Evolutionary conservation across 2,888 invertebrate species (phyloP).

Genomic region (Hirtodrosophila trivittata): DNA sequence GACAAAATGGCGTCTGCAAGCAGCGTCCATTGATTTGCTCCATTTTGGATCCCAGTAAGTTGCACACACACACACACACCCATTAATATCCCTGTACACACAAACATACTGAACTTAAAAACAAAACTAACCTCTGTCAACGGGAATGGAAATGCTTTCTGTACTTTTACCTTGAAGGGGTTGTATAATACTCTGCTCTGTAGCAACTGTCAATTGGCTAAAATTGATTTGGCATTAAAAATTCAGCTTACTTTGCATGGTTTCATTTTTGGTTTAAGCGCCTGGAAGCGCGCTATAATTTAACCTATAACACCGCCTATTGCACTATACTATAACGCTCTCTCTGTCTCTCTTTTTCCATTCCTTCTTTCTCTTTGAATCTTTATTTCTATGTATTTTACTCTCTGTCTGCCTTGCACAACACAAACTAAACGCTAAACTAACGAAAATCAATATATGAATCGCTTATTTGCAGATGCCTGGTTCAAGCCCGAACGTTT

Average conservation of each 20-base stretch:
- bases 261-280: constrained; percentile 8
- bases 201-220: constrained; percentile 4
- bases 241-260: constrained; percentile 13
- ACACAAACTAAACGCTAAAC: constrained; percentile 68
- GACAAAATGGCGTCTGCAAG: constrained; percentile 83
- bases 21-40: constrained; percentile 83
- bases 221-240: not conserved
- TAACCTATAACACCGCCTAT: constrained; percentile 25
- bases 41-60: constrained; percentile 84
- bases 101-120: constrained; percentile 25
- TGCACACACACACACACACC: constrained; percentile 20
- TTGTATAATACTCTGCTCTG: constrained; percentile 31
- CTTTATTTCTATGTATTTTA: constrained; percentile 18
- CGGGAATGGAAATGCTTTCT: constrained; percentile 23
- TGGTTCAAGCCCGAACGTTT: constrained; percentile 97
- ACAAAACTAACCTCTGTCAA: constrained; percentile 71
- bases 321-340: constrained; percentile 39
- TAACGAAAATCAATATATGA: constrained; percentile 81
- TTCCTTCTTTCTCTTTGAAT: not conserved
- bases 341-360: constrained; percentile 1
- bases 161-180: not conserved
- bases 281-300: constrained; percentile 26
- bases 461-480: constrained; percentile 89
- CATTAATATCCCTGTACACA: not conserved
- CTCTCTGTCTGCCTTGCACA: constrained; percentile 53